phyloP scores from a whole-genome alignment of 2,888 invertebrate species.

The Drosophila leonis region DNA sequence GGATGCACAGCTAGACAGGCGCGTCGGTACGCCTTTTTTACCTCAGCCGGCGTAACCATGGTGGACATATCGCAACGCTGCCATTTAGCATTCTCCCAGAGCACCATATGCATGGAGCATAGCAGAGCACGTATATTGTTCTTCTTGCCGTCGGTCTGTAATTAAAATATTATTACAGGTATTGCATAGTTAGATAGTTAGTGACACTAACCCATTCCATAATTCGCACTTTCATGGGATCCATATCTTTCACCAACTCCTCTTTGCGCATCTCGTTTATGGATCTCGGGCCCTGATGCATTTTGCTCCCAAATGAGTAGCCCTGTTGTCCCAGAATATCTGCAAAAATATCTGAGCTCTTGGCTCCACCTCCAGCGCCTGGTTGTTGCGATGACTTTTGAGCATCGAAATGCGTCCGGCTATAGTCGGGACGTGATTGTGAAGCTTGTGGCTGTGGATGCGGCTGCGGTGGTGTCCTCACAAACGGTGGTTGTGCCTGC shows the following conservation, averaged over 20 bases:
- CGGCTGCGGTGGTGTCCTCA: constrained; percentile 32
- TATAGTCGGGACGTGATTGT: constrained; percentile 86
- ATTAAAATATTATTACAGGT: neutral
- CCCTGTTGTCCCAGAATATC: constrained; percentile 96
- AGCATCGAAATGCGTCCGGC: constrained; percentile 90
- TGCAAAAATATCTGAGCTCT: constrained; percentile 91
- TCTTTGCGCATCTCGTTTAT: constrained; percentile 97
- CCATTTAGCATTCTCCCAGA: constrained; percentile 98
- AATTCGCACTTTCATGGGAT: constrained; percentile 94
- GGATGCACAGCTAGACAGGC: constrained; percentile 99
- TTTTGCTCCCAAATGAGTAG: constrained; percentile 92
- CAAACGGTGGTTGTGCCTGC: constrained; percentile 34
- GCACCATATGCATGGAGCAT: constrained; percentile 96
- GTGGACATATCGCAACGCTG: constrained; percentile 97
- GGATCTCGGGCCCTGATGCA: constrained; percentile 92
- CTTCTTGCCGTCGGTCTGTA: constrained; percentile 96
- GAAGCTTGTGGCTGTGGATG: constrained; percentile 46
- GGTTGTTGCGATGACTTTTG: constrained; percentile 62
- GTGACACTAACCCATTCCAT: constrained; percentile 90
- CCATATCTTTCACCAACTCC: constrained; percentile 94
- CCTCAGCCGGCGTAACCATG: constrained; percentile 95
- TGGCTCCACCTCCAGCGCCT: constrained; percentile 58
- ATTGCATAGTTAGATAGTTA: neutral
- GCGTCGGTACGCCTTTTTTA: constrained; percentile 97
- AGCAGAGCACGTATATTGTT: constrained; percentile 97